Base-by-base conservation (phyloP, 2,888 invertebrate genomes). In the Temnothorax unifasciatus region DNA sequence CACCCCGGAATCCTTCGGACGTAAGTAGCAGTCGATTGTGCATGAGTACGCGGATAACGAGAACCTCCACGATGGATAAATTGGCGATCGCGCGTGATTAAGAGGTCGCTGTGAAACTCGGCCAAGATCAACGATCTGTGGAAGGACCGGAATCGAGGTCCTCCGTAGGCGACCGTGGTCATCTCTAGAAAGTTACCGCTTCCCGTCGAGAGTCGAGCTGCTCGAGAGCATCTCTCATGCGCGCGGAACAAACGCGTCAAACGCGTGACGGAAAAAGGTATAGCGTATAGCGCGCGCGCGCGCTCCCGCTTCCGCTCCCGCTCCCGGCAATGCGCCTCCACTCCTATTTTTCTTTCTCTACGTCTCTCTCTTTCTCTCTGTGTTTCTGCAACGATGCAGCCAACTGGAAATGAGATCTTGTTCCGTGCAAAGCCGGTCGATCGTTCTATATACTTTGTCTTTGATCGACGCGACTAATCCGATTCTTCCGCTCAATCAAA, bases 101-200 rank as follows among this genome's bases (percentile, higher is more conserved):
- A 88, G 83, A 87, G 86, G 84, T 85, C 84, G 84, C 44, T 82
- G 73, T 34, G 86, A 84, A 89, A 89, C 91, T 88, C 88, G 90
- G 91, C 86, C 91, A 91, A 91, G 91, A 90, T 89, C 90, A 90
- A 90, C 85, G 91, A 91, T 91, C 89, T 68, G 75, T 68, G 77
- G 63, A 73, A 54, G 25, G 75, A 74, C 57, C 75, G 86, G 87
- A 89, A 91, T 89, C 75, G 87, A 86, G 85, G 86, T 75, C 74
- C 75, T 84, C 74, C 63, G 50, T 61, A 83, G 83, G 85, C 81
- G 79, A 84, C 73, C 83, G 73, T 77, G 88, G 82, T 89, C 89
- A 87, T 87, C 74, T 87, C 82, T 90, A 91, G 91, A 91, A 91
- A 91, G 91, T 88, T 89, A 85, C 89, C 87, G 82, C 84, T 89